Evolutionary conservation across 2,797 vertebrate genomes (phyloP).

Genomic region (Galagoides demidoff): DNA sequence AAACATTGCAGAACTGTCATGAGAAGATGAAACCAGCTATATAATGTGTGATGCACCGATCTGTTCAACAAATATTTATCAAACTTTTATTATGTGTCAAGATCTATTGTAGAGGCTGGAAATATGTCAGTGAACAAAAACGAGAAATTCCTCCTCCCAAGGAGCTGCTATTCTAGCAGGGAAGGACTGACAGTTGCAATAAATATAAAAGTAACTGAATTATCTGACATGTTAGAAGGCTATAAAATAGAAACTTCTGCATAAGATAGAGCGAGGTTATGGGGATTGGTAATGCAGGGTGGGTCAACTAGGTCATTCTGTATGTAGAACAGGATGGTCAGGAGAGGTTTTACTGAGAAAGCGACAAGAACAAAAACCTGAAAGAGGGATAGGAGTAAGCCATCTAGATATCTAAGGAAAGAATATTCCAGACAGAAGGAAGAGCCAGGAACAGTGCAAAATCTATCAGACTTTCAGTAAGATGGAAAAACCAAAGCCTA

Average conservation of each 20-base stretch:
- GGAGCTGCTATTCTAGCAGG: not conserved
- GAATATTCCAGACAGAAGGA: not conserved
- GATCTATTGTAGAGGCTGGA: not conserved
- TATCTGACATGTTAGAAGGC: not conserved
- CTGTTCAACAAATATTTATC: constrained; percentile 34
- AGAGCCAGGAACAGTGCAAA: not conserved
- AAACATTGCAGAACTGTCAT: not conserved
- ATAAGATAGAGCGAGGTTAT: not conserved
- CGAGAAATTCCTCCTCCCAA: not conserved
- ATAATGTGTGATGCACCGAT: not conserved
- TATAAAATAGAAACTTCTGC: not conserved
- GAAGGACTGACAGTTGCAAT: not conserved
- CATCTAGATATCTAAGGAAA: constrained; percentile 19
- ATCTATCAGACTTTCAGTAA: not conserved
- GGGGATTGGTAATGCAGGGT: not conserved
- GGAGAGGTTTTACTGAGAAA: not conserved
- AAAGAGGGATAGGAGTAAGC: not conserved
- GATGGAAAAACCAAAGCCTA: not conserved
- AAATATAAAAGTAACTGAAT: not conserved
- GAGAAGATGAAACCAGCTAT: not conserved
- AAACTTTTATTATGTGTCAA: not conserved
- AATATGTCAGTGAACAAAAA: not conserved
- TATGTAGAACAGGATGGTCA: not conserved
- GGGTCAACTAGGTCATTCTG: not conserved
- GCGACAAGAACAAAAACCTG: not conserved